phyloP scores from a whole-genome alignment of 2,797 vertebrate genomes.

The Pseudochirops cupreus region DNA sequence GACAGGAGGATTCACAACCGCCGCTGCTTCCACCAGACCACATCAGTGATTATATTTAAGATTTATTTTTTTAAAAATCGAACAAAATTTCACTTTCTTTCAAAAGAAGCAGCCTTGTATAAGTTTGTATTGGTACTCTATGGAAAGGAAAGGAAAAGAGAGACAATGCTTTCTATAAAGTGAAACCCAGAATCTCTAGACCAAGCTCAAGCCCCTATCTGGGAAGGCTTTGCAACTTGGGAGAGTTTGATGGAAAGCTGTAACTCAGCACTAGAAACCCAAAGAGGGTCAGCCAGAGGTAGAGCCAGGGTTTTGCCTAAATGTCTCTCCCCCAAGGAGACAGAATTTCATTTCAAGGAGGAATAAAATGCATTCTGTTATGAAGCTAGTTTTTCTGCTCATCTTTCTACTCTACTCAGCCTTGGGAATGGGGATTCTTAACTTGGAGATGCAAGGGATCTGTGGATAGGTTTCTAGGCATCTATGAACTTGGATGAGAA shows the following conservation, averaged over 20 bases:
- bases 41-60: background rate
- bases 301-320: background rate
- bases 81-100: background rate
- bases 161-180: background rate
- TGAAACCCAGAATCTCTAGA: background rate
- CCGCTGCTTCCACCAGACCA: background rate
- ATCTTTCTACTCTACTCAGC: background rate
- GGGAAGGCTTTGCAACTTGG: background rate
- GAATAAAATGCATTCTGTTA: background rate
- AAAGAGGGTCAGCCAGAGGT: slow-evolving; percentile 12
- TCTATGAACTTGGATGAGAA: background rate
- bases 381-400: background rate
- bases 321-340: background rate
- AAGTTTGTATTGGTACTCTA: background rate
- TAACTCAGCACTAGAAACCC: background rate
- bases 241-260: background rate
- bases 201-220: background rate
- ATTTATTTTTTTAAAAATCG: background rate
- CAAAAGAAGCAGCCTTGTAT: background rate
- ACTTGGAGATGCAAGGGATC: background rate
- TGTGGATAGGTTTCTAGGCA: background rate
- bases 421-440: background rate
- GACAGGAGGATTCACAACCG: background rate
- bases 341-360: slow-evolving; percentile 30
- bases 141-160: background rate